Conservation (phyloP, 2,888 invertebrate genomes). For the Spodoptera exigua region DNA sequence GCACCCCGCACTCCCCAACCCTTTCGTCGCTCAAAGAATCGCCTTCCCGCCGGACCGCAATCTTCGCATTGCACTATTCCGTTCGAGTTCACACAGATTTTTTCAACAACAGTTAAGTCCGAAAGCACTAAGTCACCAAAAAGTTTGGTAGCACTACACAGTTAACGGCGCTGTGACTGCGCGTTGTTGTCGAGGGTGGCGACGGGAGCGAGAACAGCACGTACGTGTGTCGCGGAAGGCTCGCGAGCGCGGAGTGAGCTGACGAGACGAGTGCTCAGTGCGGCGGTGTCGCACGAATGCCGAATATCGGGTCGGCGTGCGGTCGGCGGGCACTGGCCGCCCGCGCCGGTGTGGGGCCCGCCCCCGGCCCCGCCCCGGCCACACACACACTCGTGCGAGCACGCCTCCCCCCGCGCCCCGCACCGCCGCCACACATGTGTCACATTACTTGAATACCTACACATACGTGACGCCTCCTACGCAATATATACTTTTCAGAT, state of each 20-base stretch:
- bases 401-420: slow-evolving; percentile 67
- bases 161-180: slow-evolving; percentile 61
- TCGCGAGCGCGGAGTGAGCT: slow-evolving; percentile 77
- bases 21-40: slow-evolving; percentile 82
- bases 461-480: slow-evolving; percentile 86
- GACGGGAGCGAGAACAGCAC: slow-evolving; percentile 65
- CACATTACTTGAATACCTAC: slow-evolving; percentile 82
- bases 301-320: slow-evolving; percentile 73
- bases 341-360: slow-evolving; percentile 76
- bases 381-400: slow-evolving; percentile 63
- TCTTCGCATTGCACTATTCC: slow-evolving; percentile 76
- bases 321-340: slow-evolving; percentile 74
- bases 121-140: slow-evolving; percentile 69
- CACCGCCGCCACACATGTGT: slow-evolving; percentile 74
- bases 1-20: slow-evolving; percentile 81
- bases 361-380: slow-evolving; percentile 79
- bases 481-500: slow-evolving; percentile 80
- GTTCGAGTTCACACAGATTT: slow-evolving; percentile 60
- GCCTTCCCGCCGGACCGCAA: slow-evolving; percentile 77
- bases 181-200: slow-evolving; percentile 64
- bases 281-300: slow-evolving; percentile 81
- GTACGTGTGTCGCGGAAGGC: slow-evolving; percentile 79
- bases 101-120: slow-evolving; percentile 55
- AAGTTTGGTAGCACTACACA: slow-evolving; percentile 75
- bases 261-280: slow-evolving; percentile 71